phyloP scores from a whole-genome alignment of 2,888 invertebrate genomes.

The Matsumyia berberina region DNA sequence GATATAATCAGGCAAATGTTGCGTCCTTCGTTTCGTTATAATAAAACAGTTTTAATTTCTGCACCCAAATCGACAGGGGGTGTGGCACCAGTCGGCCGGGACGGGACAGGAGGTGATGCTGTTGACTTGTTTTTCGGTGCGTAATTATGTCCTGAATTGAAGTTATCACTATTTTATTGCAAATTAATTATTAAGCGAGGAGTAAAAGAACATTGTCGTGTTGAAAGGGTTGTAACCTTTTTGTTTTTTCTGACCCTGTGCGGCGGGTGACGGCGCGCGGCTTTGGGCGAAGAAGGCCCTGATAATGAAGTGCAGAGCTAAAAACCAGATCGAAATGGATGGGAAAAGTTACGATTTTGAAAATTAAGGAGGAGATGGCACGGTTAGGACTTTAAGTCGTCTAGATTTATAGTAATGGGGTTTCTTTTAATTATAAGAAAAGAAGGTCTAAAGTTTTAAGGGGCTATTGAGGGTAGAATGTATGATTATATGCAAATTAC shows the following conservation, averaged over 20 bases:
- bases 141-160: constrained; percentile 60
- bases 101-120: constrained; percentile 14
- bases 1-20: constrained; percentile 52
- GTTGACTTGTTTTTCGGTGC: constrained; percentile 32
- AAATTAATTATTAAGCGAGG: constrained; percentile 59
- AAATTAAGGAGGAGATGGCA: constrained; percentile 42
- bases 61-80: constrained; percentile 52
- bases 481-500: constrained; percentile 36
- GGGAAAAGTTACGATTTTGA: constrained; percentile 50
- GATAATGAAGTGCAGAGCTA: constrained; percentile 49
- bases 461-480: neutral
- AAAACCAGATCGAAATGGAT: constrained; percentile 44
- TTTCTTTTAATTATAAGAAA: constrained; percentile 12
- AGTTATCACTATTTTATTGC: constrained; percentile 66
- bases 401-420: constrained; percentile 48
- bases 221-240: constrained; percentile 1
- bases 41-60: constrained; percentile 70
- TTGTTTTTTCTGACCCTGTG: neutral
- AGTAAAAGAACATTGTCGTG: neutral
- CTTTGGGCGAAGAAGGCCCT: neutral
- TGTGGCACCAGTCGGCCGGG: constrained; percentile 62
- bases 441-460: neutral
- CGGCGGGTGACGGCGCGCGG: too few species aligned
- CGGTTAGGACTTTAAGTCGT: constrained; percentile 35
- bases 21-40: constrained; percentile 24